Evolutionary conservation across 1,140 invertebrate genomes (phyloP).

Genomic region (Euura lappo): DNA sequence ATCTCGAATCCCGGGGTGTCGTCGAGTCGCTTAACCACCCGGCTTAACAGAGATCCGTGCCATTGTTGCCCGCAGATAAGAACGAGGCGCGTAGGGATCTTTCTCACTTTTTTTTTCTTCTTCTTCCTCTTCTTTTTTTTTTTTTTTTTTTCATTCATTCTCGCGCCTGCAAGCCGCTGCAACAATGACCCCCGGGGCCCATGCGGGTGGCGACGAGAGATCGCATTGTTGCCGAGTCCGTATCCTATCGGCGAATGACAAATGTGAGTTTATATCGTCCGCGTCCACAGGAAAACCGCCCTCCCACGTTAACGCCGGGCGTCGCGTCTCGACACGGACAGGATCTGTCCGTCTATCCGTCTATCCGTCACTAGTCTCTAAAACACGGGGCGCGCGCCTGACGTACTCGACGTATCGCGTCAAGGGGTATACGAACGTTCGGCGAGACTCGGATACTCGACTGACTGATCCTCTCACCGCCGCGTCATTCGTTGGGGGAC

Average conservation of each 20-base stretch:
- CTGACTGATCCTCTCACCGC: constrained; percentile 55
- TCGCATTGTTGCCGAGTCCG: neutral
- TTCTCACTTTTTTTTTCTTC: too few relatives aligned
- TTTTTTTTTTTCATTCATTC: constrained; percentile 2
- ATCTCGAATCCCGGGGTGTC: too few relatives aligned
- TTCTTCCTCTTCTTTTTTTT: too few relatives aligned
- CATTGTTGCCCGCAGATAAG: constrained; percentile 44
- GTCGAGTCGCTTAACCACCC: neutral
- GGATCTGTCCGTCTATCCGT: constrained; percentile 30
- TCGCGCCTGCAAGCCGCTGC: constrained; percentile 25
- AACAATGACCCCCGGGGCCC: constrained; percentile 42
- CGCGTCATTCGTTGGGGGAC: constrained; percentile 48
- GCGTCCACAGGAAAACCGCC: constrained; percentile 10
- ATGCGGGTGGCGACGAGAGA: constrained; percentile 20
- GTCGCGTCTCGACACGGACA: constrained; percentile 14
- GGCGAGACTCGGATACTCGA: constrained; percentile 29
- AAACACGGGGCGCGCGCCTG: constrained; percentile 13
- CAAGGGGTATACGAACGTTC: neutral
- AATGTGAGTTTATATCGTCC: constrained; percentile 32
- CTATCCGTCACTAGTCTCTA: constrained; percentile 11
- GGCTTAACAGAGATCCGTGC: constrained; percentile 6
- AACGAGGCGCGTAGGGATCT: neutral
- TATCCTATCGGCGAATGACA: constrained; percentile 36
- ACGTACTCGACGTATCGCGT: neutral
- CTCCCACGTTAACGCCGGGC: constrained; percentile 3